Percentiles rank a stretch among this genome's conserved stretches.
Conservation (phyloP, 2,113 vertebrate species). For the Rhea pennata region DNA sequence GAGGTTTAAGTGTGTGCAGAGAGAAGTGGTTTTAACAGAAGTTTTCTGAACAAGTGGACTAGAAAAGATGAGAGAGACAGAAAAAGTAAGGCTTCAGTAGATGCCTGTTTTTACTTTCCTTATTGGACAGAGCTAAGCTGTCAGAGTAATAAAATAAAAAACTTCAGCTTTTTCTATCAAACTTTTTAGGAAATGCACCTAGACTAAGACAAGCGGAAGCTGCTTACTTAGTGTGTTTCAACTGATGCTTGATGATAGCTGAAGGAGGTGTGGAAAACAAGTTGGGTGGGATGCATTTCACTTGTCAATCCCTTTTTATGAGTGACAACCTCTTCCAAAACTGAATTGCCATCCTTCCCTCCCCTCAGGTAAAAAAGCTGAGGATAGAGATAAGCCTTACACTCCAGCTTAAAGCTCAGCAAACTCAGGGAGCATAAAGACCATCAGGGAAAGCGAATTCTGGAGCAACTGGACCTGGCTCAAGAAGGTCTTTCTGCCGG, state of each 20-base stretch:
- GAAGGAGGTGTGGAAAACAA: constrained; percentile 5
- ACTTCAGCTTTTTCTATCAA: background rate
- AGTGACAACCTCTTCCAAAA: background rate
- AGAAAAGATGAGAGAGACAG: background rate
- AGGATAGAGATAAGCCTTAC: constrained; percentile 4
- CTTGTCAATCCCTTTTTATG: background rate
- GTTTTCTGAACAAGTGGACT: background rate
- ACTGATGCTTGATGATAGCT: background rate
- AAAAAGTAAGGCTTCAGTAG: background rate
- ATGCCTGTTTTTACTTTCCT: background rate
- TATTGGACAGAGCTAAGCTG: background rate
- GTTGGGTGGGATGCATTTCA: background rate
- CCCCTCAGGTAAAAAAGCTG: constrained; percentile 10
- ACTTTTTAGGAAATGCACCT: background rate
- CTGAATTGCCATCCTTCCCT: background rate
- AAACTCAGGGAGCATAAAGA: background rate
- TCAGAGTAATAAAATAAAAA: background rate
- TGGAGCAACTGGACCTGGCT: background rate
- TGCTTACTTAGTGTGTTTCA: background rate
- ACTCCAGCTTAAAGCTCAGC: background rate
- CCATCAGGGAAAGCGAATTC: background rate
- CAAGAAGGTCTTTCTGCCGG: background rate
- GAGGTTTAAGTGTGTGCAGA: background rate
- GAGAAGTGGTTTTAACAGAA: background rate
- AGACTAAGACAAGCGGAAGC: background rate